Conservation (phyloP, 2,888 invertebrate genomes). For the Helleia helle region DNA sequence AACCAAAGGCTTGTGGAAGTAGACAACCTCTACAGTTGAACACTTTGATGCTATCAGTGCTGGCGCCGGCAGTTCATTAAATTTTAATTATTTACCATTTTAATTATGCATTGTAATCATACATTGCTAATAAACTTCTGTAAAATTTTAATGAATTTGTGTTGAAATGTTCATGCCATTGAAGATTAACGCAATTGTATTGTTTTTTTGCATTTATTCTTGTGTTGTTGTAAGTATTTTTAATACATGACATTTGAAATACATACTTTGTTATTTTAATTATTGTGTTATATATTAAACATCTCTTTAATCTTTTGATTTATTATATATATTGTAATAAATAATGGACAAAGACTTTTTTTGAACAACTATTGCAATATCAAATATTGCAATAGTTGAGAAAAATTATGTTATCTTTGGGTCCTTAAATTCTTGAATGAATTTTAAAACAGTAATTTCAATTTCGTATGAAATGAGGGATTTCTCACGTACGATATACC, state of each 20-base stretch:
- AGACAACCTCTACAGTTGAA: conserved; percentile 41
- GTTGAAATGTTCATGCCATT: neutral
- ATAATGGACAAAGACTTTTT: too few species aligned
- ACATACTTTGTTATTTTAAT: conserved; percentile 6
- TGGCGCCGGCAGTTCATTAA: conserved; percentile 54
- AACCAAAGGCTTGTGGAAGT: conserved; percentile 70
- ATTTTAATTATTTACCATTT: conserved; percentile 21
- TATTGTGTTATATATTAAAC: too few species aligned
- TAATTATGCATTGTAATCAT: neutral
- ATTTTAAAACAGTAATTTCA: too few species aligned
- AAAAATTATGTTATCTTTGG: too few species aligned
- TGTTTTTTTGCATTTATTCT: neutral
- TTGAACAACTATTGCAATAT: too few species aligned
- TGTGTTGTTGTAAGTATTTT: neutral
- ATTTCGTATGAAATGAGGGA: too few species aligned
- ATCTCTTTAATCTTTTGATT: too few species aligned
- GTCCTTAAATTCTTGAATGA: too few species aligned
- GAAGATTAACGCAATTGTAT: neutral
- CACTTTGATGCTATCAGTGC: conserved; percentile 40
- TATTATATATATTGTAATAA: too few species aligned
- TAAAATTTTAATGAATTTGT: neutral
- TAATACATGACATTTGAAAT: conserved; percentile 11
- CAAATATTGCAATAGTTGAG: too few species aligned
- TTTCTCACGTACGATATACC: too few species aligned
- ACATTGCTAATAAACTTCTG: neutral